Evolutionary conservation across 2,888 invertebrate genomes (phyloP).

Genomic region (Osmoderma eremita): DNA sequence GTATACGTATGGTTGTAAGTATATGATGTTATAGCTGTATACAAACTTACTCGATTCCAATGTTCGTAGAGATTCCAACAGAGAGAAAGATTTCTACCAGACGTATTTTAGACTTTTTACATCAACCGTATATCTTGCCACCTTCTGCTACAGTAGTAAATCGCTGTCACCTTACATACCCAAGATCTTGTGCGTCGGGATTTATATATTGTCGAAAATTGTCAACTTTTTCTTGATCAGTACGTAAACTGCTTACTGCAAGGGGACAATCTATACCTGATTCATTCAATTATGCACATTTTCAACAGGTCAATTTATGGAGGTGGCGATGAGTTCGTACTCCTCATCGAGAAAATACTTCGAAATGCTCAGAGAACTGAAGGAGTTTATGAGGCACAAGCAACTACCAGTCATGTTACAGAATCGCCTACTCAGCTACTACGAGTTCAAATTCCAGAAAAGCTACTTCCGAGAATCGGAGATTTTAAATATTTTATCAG

Average conservation of each 20-base stretch:
- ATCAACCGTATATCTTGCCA: conserved; percentile 7
- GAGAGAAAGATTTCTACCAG: conserved; percentile 11
- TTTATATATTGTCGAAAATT: conserved; percentile 53
- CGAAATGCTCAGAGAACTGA: conserved; percentile 67
- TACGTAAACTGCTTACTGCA: conserved; percentile 31
- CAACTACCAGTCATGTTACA: conserved; percentile 68
- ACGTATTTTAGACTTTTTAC: conserved; percentile 12
- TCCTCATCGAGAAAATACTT: conserved; percentile 59
- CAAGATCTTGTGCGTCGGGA: conserved; percentile 51
- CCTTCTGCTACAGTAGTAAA: conserved; percentile 1
- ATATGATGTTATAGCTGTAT: too few species aligned
- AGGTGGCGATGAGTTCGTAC: background rate
- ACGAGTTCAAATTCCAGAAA: conserved; percentile 69
- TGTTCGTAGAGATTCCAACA: background rate
- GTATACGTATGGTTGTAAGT: background rate
- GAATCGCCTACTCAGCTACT: conserved; percentile 68
- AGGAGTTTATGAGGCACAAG: conserved; percentile 70
- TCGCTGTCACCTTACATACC: conserved; percentile 38
- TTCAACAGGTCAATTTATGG: too few species aligned
- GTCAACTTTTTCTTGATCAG: conserved; percentile 51
- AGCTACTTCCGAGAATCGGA: conserved; percentile 69
- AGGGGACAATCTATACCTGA: too few species aligned
- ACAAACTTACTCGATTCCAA: background rate
- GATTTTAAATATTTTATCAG: conserved; percentile 67
- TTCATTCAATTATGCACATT: too few species aligned